Base-by-base conservation (phyloP, 2,113 vertebrate genomes). In the Mellivora capensis region DNA sequence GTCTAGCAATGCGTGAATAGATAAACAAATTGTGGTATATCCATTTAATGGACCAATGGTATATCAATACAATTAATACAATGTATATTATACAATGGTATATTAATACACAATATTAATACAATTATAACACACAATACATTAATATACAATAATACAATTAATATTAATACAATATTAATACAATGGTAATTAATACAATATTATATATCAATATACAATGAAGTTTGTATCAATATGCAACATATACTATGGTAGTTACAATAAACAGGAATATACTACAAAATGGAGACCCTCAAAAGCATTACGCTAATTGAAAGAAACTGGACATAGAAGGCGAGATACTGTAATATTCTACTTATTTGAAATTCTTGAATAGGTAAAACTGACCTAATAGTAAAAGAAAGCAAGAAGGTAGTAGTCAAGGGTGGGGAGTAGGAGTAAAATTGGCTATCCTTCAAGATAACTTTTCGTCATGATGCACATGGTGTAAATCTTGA, bases 311-410 rank as follows among this genome's bases (percentile, higher is more conserved):
- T 76, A 83, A 93, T 59, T 90, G 44, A 91, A 92, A 91, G 79
- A 90, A 97, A n/a, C 5, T 34, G 90, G 15, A 52, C 23, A 79
- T 23, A 95, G 90, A 92, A 90, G 31, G 17, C 13, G 89, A 90
- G 3, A n/a, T 90, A 72, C 7, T 10, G 5, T 87, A 47, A 64
- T 5, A 54, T 83, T 83, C 15, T 23, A 87, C 71, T 80, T 91
- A 91, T 76, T 87, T 83, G 64, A 93, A 95, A 94, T 90, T 59
- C 88, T 86, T 71, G 10, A 69, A 67, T 69, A 91, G 4, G 72
- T 34, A 91, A 71, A 96, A 95, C 15, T 96, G 89, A 92, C 34
- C 80, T 79, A 29, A 87, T 10, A 87, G 29, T 44, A 80, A 83
- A 47, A 67, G 76, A 93, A 83, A 94, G 69, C 64, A 91, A 79